Evolutionary conservation across 2,797 vertebrate species (phyloP).

Genomic region (Tinamus major): DNA sequence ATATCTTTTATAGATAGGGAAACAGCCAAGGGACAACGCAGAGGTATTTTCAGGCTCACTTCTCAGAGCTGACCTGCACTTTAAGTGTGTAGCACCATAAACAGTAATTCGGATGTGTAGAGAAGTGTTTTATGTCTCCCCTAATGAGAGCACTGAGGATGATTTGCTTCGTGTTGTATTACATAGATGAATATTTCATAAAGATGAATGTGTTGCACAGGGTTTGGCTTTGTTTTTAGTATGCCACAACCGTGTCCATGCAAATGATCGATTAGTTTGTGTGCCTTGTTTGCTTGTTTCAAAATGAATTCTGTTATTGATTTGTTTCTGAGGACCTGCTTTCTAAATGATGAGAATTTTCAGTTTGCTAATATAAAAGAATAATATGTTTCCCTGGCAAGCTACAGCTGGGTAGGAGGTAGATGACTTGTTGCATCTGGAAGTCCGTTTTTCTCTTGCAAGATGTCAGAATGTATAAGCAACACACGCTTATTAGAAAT

Average conservation of each 20-base stretch:
- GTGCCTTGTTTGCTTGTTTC: not conserved
- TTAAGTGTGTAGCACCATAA: not conserved
- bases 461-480: not conserved
- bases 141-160: not conserved
- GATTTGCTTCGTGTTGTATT: conserved; percentile 1
- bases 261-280: not conserved
- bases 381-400: not conserved
- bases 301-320: not conserved
- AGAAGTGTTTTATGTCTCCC: not conserved
- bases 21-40: not conserved
- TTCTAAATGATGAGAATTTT: not conserved
- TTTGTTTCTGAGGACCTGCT: not conserved
- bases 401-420: not conserved
- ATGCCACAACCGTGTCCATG: not conserved
- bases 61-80: not conserved
- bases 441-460: not conserved
- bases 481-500: not conserved
- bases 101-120: not conserved
- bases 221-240: not conserved
- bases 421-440: not conserved
- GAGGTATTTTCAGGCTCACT: not conserved
- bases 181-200: not conserved
- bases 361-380: not conserved
- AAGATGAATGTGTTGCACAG: not conserved
- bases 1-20: not conserved